Conservation (phyloP, 2,113 vertebrate species). For the Pachycephala philippinensis region DNA sequence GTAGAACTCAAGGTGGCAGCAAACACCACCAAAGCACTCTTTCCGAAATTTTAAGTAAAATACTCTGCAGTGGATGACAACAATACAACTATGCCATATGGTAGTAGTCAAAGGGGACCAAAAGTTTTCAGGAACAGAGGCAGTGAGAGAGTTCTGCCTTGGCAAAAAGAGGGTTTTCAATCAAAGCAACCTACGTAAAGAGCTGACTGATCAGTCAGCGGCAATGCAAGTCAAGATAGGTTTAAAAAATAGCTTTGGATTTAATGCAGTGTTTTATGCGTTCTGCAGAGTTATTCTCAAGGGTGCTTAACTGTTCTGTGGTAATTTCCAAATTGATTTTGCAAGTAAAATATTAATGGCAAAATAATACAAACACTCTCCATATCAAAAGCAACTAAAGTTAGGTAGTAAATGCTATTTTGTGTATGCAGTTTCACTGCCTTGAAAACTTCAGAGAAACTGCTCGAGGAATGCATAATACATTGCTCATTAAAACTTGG, state of each 20-base stretch:
- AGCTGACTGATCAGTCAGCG: neutral
- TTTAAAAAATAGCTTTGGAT: neutral
- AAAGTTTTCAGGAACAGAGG: constrained; percentile 10
- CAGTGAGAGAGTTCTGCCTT: neutral
- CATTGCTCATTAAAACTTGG: neutral
- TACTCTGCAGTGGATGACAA: neutral
- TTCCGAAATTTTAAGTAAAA: neutral
- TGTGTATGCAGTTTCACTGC: neutral
- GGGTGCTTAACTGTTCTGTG: neutral
- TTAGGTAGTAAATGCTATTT: neutral
- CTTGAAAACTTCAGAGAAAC: neutral
- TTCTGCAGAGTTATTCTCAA: neutral
- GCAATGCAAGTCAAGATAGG: neutral
- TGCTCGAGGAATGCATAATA: neutral
- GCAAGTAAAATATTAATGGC: neutral
- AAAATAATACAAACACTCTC: neutral
- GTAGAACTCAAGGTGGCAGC: constrained; percentile 56
- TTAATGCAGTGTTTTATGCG: neutral
- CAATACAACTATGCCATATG: neutral
- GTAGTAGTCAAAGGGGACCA: constrained; percentile 10
- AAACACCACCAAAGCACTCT: neutral
- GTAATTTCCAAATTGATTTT: neutral
- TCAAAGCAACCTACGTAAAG: neutral
- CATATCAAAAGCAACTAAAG: neutral
- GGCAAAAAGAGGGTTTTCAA: constrained; percentile 19